Evolutionary conservation across 2,888 invertebrate genomes (phyloP).

Genomic region (Timema podura): DNA sequence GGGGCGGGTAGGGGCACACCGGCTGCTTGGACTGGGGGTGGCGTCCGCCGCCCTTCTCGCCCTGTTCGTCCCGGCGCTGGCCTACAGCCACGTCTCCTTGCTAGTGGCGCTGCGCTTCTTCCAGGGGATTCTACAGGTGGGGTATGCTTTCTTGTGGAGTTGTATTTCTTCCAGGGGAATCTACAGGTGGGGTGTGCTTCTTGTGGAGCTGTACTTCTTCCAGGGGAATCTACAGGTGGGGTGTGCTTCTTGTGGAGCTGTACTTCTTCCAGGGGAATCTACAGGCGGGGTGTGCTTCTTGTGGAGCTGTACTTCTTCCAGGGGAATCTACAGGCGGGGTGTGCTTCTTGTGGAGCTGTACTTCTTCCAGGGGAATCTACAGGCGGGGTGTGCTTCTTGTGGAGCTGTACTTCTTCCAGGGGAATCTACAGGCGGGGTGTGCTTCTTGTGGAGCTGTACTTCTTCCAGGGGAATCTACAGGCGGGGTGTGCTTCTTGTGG

Average conservation of each 20-base stretch:
- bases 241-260: too few relatives aligned
- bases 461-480: constrained; percentile 9
- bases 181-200: too few relatives aligned
- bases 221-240: constrained; percentile 8
- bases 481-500: too few relatives aligned
- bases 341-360: background rate
- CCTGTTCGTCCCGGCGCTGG: constrained; percentile 5
- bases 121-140: constrained; percentile 7
- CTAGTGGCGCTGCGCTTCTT: constrained; percentile 7
- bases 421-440: background rate
- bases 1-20: constrained; percentile 2
- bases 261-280: constrained; percentile 1
- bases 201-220: constrained; percentile 1
- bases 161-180: background rate
- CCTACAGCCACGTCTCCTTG: constrained; percentile 11
- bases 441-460: background rate
- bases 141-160: constrained; percentile 3
- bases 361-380: constrained; percentile 5
- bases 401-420: constrained; percentile 4
- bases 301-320: constrained; percentile 4
- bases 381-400: too few relatives aligned
- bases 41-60: constrained; percentile 1
- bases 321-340: constrained; percentile 3
- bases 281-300: too few relatives aligned
- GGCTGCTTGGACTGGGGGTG: constrained; percentile 11